Evolutionary conservation across 2,113 vertebrate genomes (phyloP), one percentile per base, ranked within the genome.

Genomic region (Himantopus leucocephalus): DNA sequence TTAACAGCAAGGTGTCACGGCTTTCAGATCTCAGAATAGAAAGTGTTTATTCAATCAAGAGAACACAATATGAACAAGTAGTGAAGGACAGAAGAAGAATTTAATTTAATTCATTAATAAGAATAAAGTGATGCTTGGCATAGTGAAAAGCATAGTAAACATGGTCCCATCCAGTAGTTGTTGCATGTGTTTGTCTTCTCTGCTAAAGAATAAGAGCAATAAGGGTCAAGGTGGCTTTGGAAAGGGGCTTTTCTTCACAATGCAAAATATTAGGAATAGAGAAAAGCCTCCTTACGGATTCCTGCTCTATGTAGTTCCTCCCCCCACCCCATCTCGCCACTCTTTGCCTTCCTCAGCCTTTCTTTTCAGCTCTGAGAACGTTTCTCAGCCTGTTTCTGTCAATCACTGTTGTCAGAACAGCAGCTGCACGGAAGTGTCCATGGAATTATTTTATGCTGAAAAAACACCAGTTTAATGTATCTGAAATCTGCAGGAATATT

Each of bases 351-450:
- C 62, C 82, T 94, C 85, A 88, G 85, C 62, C 80, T 90, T 95
- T 88, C 75, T 90, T 93, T 80, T 86, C 67, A 90, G 47, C n/a
- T 90, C 62, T 78, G 66, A 92, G 24, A 63, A 82, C 2, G 5
- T 90, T 90, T 92, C 55, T 55, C 35, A 55, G 78, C 10, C 50
- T 85, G 56, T 41, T 90, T 85, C 78, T 90, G 73, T 89, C 91
- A 92, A 47, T 89, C 93, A 91, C 18, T 0, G 1, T 68, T 90
- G 80, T 87, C 77, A 95, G 87, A 97, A 72, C 35, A 90, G 87
- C 86, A 96, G 96, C 90, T 96, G 96, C 87, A 93, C 22, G 21
- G 91, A 95, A 89, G 66, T 60, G 66, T 91, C 93, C 92, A 48
- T 5, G 2, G 62, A 95, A 95, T 52, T 35, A 81, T 90, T 90